Conservation (phyloP, 2,888 invertebrate genomes). For the Amphipoea oculea region DNA sequence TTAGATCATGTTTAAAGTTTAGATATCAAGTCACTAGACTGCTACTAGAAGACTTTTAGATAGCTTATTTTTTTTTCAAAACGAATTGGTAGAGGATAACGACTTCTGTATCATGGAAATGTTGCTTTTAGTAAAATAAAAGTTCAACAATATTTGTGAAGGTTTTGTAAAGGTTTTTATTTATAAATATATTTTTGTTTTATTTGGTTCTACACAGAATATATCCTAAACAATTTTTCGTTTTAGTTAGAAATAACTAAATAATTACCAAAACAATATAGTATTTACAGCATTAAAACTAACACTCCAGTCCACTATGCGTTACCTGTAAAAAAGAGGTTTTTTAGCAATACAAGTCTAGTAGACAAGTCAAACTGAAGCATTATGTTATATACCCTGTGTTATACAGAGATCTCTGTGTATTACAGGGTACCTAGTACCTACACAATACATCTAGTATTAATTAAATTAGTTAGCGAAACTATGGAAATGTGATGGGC, state of each 20-base stretch:
- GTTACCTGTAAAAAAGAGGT: conserved; percentile 16
- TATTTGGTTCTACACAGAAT: conserved; percentile 29
- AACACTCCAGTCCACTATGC: conserved; percentile 6
- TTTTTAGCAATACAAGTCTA: neutral
- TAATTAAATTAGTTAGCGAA: neutral
- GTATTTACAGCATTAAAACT: neutral
- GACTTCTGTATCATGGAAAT: conserved; percentile 45
- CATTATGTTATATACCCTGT: too few species aligned
- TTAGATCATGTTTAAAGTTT: conserved; percentile 43
- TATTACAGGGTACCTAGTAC: too few species aligned
- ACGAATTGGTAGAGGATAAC: conserved; percentile 11
- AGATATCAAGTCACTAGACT: conserved; percentile 12
- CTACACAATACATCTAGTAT: too few species aligned
- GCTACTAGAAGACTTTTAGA: conserved; percentile 23
- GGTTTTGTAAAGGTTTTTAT: conserved; percentile 60
- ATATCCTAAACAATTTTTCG: conserved; percentile 11
- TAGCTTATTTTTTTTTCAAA: conserved; percentile 29
- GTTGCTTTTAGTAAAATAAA: conserved; percentile 53
- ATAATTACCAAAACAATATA: neutral
- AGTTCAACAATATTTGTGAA: conserved; percentile 48
- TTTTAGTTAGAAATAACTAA: conserved; percentile 7
- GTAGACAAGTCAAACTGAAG: too few species aligned
- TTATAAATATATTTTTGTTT: conserved; percentile 57
- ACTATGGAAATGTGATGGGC: neutral
- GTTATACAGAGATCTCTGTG: too few species aligned